Base-by-base conservation (phyloP, 2,797 vertebrate species). In the Periparus ater region DNA sequence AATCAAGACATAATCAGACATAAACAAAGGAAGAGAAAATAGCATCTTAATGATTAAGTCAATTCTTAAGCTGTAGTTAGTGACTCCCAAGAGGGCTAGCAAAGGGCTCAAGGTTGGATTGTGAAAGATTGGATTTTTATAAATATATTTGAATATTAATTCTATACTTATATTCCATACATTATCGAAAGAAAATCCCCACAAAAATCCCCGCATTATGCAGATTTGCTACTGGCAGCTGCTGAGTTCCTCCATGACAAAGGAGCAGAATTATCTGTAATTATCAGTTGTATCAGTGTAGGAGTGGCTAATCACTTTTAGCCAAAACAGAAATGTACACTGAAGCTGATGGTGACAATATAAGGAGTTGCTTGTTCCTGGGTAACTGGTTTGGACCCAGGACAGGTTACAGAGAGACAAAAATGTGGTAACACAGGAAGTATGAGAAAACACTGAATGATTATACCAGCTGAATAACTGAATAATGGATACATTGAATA, bases 1-100 rank as follows among this genome's bases (percentile, higher is more conserved):
- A 42, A 42, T 42, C 17, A 82, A 0, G 1, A 40, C 2, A 1
- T 62, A 66, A 55, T 85, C 84, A 92, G 63, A 60, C 29, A 60
- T 50, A 81, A 68, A 71, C 36, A 82, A 94, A 87, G 36, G 8
- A 88, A 51, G 19, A 94, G 36, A 93, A 95, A 88, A 73, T 22
- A 63, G 62, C 54, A 72, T 60, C 15, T 18, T 65, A 78, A 76
- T 50, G 30, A 53, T 74, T 79, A 42, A 84, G 58, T 44, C 53
- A 79, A 53, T 73, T 74, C 57, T 82, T 79, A 70, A 95, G 42
- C 23, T 50, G 63, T n/a, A 74, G 6, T 48, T 55, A 79, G 40
- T n/a, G 76, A 32, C 16, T 92, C n/a, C 61, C 38, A 73, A 55
- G 34, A 55, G 30, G 19, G 29, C 22, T 45, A 53, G 48, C 5